Conservation (phyloP, 2,888 invertebrate species). For the Julus scandinavius region DNA sequence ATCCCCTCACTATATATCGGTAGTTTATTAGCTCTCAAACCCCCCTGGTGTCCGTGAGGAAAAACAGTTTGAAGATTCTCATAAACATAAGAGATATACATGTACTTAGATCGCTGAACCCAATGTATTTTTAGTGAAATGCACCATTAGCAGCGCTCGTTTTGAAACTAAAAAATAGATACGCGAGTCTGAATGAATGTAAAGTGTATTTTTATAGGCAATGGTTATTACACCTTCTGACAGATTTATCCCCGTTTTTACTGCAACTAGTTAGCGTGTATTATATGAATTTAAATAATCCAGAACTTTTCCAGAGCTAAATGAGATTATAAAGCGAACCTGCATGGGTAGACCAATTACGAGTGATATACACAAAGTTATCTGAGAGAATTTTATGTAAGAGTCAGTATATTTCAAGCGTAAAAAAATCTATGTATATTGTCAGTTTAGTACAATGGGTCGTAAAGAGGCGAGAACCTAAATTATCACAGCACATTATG, state of each 20-base stretch:
- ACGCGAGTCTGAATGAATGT: neutral
- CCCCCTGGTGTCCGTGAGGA: neutral
- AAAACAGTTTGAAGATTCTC: neutral
- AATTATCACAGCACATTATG: neutral
- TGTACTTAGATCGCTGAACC: neutral
- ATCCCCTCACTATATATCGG: neutral
- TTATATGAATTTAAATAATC: slow-evolving; percentile 27
- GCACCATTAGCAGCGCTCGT: slow-evolving; percentile 5
- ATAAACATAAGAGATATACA: neutral
- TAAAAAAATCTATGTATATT: neutral
- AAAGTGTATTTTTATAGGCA: slow-evolving; percentile 20
- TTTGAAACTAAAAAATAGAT: neutral
- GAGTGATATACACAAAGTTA: neutral
- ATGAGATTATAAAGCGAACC: neutral
- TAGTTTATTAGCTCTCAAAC: neutral
- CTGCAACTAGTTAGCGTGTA: neutral
- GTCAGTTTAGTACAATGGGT: neutral
- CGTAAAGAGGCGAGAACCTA: neutral
- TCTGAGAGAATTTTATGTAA: neutral
- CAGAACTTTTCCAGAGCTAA: neutral
- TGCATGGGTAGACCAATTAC: neutral
- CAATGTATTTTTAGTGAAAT: neutral
- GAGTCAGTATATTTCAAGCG: neutral
- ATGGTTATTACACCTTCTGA: slow-evolving; percentile 12
- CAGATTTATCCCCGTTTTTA: slow-evolving; percentile 27